phyloP scores from a whole-genome alignment of 2,888 invertebrate genomes.

The Habrosyne pyritoides region DNA sequence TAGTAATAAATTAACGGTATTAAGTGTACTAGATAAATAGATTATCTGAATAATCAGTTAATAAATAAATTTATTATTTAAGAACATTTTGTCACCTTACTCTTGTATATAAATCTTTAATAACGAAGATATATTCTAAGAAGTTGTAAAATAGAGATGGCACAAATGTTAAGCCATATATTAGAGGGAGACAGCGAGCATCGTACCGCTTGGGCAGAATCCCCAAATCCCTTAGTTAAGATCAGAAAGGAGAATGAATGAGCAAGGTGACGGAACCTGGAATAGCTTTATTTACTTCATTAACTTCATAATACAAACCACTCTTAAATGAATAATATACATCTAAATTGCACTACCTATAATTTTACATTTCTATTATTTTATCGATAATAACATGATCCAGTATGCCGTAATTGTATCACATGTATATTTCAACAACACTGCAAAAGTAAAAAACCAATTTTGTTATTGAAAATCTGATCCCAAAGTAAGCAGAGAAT shows the following conservation, averaged over 20 bases:
- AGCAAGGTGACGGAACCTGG: constrained; percentile 46
- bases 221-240: background rate
- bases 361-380: constrained; percentile 41
- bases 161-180: background rate
- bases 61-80: constrained; percentile 18
- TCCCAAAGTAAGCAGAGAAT: no score
- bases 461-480: no score
- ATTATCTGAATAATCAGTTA: constrained; percentile 13
- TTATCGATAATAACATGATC: constrained; percentile 13
- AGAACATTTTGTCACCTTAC: constrained; percentile 23
- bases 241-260: background rate
- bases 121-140: no score
- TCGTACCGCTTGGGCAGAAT: no score
- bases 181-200: no score
- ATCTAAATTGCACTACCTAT: constrained; percentile 74
- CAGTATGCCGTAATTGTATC: background rate
- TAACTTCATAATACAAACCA: constrained; percentile 55
- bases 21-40: no score
- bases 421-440: background rate
- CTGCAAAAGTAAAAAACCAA: background rate
- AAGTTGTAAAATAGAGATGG: background rate
- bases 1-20: no score
- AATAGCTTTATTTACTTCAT: constrained; percentile 60
- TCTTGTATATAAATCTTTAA: no score
- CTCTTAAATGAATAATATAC: constrained; percentile 60